Conservation (phyloP, 1,140 invertebrate species). For the Vanessa tameamea region DNA sequence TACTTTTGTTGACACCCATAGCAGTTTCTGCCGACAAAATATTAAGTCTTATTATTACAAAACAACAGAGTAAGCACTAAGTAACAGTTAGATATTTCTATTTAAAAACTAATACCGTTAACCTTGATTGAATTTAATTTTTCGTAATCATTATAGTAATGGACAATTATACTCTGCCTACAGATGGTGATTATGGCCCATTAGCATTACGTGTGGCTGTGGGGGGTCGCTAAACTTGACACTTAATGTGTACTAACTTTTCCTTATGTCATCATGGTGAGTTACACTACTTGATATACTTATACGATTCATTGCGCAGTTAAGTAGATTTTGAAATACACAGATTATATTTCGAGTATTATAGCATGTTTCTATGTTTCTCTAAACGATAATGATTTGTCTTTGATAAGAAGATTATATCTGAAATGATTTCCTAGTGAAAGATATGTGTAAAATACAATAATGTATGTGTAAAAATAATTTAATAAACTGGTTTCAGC, state of each 20-base stretch:
- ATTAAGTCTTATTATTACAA: no score
- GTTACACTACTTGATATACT: constrained; percentile 26
- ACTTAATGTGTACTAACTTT: constrained; percentile 39
- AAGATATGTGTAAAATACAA: not conserved
- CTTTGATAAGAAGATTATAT: no score
- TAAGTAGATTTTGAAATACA: constrained; percentile 16
- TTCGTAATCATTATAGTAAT: constrained; percentile 27
- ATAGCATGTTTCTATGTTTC: not conserved
- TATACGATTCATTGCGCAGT: constrained; percentile 24
- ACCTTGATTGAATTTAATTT: not conserved
- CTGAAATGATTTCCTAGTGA: no score
- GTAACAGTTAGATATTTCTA: no score
- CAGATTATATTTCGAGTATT: not conserved
- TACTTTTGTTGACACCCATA: constrained; percentile 89
- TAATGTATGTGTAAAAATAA: not conserved
- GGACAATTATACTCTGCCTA: constrained; percentile 23
- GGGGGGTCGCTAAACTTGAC: constrained; percentile 60
- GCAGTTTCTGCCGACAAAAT: constrained; percentile 84
- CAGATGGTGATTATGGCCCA: constrained; percentile 63
- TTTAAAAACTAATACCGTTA: no score
- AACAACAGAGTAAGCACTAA: no score
- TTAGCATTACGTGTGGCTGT: constrained; percentile 60
- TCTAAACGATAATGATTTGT: not conserved
- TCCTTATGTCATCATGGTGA: constrained; percentile 44
- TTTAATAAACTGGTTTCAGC: not conserved